Percentiles rank a stretch among this genome's conserved stretches.
phyloP scores from a whole-genome alignment of 1,140 invertebrate genomes.

The Orius insidiosus region DNA sequence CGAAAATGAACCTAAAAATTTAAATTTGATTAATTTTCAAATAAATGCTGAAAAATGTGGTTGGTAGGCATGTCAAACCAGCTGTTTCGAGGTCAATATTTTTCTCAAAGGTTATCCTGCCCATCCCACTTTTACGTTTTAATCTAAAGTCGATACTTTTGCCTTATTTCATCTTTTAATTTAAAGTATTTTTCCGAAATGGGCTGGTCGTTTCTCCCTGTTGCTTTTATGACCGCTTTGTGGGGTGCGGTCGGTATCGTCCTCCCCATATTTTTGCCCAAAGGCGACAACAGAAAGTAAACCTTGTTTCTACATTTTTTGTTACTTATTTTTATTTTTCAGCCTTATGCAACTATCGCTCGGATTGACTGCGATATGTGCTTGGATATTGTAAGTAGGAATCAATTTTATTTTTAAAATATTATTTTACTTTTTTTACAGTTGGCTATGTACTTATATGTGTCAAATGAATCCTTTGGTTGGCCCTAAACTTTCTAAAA shows the following conservation, averaged over 20 bases:
- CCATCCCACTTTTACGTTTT: too few species aligned
- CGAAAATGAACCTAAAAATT: too few species aligned
- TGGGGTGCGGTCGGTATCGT: conserved; percentile 6
- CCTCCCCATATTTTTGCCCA: conserved; percentile 5
- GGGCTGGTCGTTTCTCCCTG: conserved; percentile 3
- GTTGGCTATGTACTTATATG: conserved; percentile 9
- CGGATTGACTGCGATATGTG: not conserved
- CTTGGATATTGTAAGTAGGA: conserved; percentile 3
- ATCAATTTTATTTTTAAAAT: not conserved
- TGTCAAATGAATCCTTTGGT: conserved; percentile 6
- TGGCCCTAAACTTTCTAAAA: conserved; percentile 3
- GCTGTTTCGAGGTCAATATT: too few species aligned
- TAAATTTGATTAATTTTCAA: too few species aligned
- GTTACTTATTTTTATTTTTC: not conserved
- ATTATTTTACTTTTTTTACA: not conserved
- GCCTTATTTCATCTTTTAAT: not conserved
- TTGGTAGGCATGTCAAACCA: too few species aligned
- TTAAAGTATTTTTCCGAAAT: not conserved
- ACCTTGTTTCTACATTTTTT: not conserved
- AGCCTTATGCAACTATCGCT: conserved; percentile 1
- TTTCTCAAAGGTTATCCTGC: too few species aligned
- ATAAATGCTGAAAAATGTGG: too few species aligned
- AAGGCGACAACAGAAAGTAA: conserved; percentile 8
- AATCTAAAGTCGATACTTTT: not conserved
- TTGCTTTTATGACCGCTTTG: conserved; percentile 4